Conservation (phyloP, 2,888 invertebrate genomes). For the Eupithecia tripunctaria region DNA sequence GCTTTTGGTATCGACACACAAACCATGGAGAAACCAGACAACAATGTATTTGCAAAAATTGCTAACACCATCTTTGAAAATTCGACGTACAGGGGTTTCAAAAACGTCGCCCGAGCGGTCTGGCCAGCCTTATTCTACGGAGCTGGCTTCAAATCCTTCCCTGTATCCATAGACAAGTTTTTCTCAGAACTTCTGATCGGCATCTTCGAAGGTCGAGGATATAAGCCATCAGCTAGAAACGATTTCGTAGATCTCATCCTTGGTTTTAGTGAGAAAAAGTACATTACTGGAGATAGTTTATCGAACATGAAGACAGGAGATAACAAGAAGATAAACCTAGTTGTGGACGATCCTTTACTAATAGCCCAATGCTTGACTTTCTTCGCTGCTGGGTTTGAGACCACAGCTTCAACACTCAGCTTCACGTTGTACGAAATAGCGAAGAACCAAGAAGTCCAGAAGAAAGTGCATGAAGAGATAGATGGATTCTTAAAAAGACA, state of each 20-base stretch:
- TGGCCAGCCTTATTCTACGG: conserved; percentile 66
- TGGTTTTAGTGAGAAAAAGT: conserved; percentile 54
- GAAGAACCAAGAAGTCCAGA: conserved; percentile 54
- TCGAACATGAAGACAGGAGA: conserved; percentile 51
- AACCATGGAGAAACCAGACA: conserved; percentile 50
- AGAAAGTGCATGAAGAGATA: conserved; percentile 54
- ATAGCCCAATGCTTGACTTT: conserved; percentile 83
- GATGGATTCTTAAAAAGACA: conserved; percentile 54
- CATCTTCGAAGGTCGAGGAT: conserved; percentile 55
- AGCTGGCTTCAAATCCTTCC: conserved; percentile 54
- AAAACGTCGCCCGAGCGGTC: conserved; percentile 50
- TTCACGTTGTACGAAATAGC: conserved; percentile 61
- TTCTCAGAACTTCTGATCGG: conserved; percentile 52
- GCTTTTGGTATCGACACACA: conserved; percentile 66
- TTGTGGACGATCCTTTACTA: conserved; percentile 71
- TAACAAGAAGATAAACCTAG: conserved; percentile 50
- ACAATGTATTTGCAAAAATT: conserved; percentile 57
- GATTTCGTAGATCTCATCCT: conserved; percentile 66
- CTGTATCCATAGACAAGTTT: conserved; percentile 51
- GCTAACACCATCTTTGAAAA: conserved; percentile 56
- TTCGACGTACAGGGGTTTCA: conserved; percentile 51
- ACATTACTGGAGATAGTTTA: conserved; percentile 59
- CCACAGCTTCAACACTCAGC: conserved; percentile 57
- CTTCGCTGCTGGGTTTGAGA: conserved; percentile 66
- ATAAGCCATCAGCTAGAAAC: conserved; percentile 55